A percentile compares a stretch with the other conserved stretches of the same genome.
These are phyloP conservation scores for Lordiphosa stackelbergi DNA, from an alignment of 1,140 invertebrate genomes.

Conservation along the genomic window DNA sequence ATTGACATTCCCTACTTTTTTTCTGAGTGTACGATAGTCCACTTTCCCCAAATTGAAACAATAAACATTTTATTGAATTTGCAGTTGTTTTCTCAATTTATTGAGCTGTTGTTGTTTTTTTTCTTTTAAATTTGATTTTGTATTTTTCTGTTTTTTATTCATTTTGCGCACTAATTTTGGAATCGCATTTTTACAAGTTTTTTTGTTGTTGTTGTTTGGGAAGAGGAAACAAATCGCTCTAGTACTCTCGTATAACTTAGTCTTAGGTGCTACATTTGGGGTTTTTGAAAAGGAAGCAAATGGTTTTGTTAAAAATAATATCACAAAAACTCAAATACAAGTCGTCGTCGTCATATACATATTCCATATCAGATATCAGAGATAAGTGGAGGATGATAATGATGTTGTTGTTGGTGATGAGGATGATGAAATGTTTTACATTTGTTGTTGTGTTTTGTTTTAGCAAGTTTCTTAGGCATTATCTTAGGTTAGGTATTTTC, in stretches of 20 bases:
- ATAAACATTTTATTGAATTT: slow-evolving; percentile 25
- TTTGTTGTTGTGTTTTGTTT: slow-evolving; percentile 22
- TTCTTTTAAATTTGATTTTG: too few species aligned
- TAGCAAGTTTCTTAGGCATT: slow-evolving; percentile 50
- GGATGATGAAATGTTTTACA: slow-evolving; percentile 61
- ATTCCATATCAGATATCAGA: slow-evolving; percentile 41
- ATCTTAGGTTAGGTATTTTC: slow-evolving; percentile 57
- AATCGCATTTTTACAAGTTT: slow-evolving; percentile 15
- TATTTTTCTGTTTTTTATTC: too few species aligned
- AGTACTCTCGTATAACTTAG: slow-evolving; percentile 39
- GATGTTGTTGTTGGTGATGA: slow-evolving; percentile 7
- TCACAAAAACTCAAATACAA: slow-evolving; percentile 73
- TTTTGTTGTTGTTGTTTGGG: background rate
- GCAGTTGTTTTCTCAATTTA: too few species aligned
- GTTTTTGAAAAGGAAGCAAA: slow-evolving; percentile 51
- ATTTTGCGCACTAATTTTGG: slow-evolving; percentile 10
- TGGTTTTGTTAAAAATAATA: slow-evolving; percentile 61
- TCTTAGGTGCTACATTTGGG: slow-evolving; percentile 26
- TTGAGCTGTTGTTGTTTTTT: too few species aligned
- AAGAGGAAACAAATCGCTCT: slow-evolving; percentile 14
- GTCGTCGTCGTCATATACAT: slow-evolving; percentile 61
- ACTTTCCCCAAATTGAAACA: too few species aligned
- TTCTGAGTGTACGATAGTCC: too few species aligned
- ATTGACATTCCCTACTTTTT: too few species aligned
- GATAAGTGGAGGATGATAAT: slow-evolving; percentile 26